These are phyloP conservation scores for Arctocebus calabarensis DNA, from an alignment of 2,797 vertebrate species.

Conservation along the genomic window DNA sequence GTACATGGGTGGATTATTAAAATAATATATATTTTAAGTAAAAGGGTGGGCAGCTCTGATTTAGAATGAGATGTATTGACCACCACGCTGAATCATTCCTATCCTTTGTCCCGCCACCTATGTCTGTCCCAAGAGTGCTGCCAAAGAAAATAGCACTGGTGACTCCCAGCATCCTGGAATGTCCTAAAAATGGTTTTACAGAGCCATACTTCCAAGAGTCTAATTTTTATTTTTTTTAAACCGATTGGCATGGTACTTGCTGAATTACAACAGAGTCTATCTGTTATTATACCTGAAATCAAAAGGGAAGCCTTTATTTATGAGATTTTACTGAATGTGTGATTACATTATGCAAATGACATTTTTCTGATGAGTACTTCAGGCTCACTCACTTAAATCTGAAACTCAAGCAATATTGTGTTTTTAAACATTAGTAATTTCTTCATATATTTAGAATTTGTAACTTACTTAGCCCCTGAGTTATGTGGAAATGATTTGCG, in stretches of 20 bases:
- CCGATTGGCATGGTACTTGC: not conserved
- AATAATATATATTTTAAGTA: slow-evolving; percentile 33
- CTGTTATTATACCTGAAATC: slow-evolving; percentile 34
- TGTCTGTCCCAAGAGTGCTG: not conserved
- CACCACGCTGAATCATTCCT: slow-evolving; percentile 44
- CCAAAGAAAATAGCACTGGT: slow-evolving; percentile 33
- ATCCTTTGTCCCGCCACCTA: slow-evolving; percentile 32
- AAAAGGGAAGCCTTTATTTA: slow-evolving; percentile 26
- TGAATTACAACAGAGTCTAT: not conserved
- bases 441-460: not conserved
- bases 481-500: slow-evolving; percentile 7
- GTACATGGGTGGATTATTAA: slow-evolving; percentile 60
- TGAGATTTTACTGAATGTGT: not conserved
- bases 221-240: not conserved
- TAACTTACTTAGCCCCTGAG: not conserved
- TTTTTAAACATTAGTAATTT: not conserved
- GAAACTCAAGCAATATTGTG: not conserved
- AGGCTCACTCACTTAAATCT: not conserved
- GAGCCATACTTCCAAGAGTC: not conserved
- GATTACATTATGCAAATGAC: not conserved
- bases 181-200: slow-evolving; percentile 50
- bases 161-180: slow-evolving; percentile 57
- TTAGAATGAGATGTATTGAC: slow-evolving; percentile 48
- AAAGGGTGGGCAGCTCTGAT: slow-evolving; percentile 40
- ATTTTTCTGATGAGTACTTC: slow-evolving; percentile 36